Percentiles rank a stretch among this genome's conserved stretches.
These are phyloP conservation scores for Lacerta bilineata DNA, from an alignment of 2,797 vertebrate genomes.

Conservation along the genomic window DNA sequence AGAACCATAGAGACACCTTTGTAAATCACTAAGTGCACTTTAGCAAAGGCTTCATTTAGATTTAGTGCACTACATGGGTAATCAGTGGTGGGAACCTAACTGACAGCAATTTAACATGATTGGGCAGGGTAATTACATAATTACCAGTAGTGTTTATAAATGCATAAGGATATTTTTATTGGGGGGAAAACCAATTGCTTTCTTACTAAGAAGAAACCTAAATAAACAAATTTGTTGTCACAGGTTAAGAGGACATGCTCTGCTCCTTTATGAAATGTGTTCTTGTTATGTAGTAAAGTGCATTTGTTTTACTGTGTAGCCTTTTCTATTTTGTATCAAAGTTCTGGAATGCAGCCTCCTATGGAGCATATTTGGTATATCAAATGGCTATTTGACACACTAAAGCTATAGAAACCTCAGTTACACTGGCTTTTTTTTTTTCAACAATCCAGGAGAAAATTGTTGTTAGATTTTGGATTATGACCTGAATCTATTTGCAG, in stretches of 20 bases:
- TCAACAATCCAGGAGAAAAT: background rate
- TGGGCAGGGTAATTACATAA: slow-evolving; percentile 90
- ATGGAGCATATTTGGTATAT: background rate
- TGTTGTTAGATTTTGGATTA: slow-evolving; percentile 14
- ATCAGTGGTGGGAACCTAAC: slow-evolving; percentile 80
- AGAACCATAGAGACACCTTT: slow-evolving; percentile 83
- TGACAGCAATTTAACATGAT: slow-evolving; percentile 85
- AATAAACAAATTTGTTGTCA: slow-evolving; percentile 79
- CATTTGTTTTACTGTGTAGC: slow-evolving; percentile 41
- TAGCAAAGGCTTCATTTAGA: slow-evolving; percentile 86
- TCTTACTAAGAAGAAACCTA: slow-evolving; percentile 83
- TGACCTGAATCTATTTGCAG: background rate
- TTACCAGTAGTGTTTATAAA: slow-evolving; percentile 88
- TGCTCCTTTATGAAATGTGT: slow-evolving; percentile 71
- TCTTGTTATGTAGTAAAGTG: slow-evolving; percentile 65
- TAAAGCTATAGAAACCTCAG: background rate
- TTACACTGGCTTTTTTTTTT: background rate
- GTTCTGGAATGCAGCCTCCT: slow-evolving; percentile 30
- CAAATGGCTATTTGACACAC: slow-evolving; percentile 13
- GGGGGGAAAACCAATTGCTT: slow-evolving; percentile 86
- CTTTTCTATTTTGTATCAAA: slow-evolving; percentile 55
- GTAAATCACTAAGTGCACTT: slow-evolving; percentile 80
- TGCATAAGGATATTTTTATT: slow-evolving; percentile 89
- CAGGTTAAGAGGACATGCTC: slow-evolving; percentile 79
- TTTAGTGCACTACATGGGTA: slow-evolving; percentile 76